Base-by-base conservation (phyloP, 2,797 vertebrate species). In the Acanthurus leucopareius region DNA sequence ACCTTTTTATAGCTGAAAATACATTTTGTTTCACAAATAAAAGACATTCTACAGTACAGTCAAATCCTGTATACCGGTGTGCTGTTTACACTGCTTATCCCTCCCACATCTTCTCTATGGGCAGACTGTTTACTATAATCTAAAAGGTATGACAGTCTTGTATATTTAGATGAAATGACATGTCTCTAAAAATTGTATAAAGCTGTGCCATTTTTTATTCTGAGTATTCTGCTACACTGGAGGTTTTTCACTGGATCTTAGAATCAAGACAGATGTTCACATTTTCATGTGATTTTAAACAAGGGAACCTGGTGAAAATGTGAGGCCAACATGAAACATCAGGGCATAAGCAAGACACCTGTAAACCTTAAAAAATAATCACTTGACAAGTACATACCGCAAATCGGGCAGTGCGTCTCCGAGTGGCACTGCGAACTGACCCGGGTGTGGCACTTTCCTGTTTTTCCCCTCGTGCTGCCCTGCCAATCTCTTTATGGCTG, bases 401-500 rank as follows among this genome's bases (percentile, higher is more conserved):
- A 60, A 98, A 98, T 82, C 97, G 94, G 70, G 96, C 93, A 44
- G 97, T 96, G 52, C 97, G 95, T 59, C 97, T 96, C 42, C 97
- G 97, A 71, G 96, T 95, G 56, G 95, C 95, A 0, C 96, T 96
- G 86, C 97, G 96, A 63, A 97, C 93, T 4, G 97, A 96, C 25
- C 96, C 95, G 3, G 97, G 97, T 0, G 96, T 97, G 53, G 95
- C 95, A 40, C 95, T 88, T 28, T 95, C 96, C 1, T 93, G 89
- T 0, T 93, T 94, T 49, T 96, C 94, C 57, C 96, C 96, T 70
- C 95, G 96, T 0, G 79, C 63, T 10, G 89, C 85, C 65, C 89
- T 91, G 61, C 95, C 92, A 49, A 98, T 96, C 79, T 98, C 97
- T 83, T 97, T 97, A 78, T 98, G 97, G 81, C 95, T 96, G 61